phyloP scores from a whole-genome alignment of 2,888 invertebrate genomes.

The Phalangium opilio region DNA sequence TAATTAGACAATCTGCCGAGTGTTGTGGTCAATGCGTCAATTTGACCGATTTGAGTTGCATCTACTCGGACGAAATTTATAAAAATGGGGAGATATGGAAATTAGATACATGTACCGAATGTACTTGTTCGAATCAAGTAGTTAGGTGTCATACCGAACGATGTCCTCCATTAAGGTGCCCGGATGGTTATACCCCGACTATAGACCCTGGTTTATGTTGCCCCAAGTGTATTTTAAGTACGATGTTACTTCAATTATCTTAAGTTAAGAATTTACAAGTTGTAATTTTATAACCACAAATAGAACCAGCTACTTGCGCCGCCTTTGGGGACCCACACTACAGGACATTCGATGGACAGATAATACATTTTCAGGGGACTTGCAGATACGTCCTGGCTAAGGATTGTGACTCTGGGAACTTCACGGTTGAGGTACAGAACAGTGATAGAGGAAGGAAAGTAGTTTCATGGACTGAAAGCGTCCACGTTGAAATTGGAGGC shows the following conservation, averaged over 20 bases:
- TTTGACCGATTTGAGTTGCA: conserved; percentile 7
- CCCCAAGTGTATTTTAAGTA: conserved; percentile 45
- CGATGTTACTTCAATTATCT: conserved; percentile 9
- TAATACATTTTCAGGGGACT: conserved; percentile 77
- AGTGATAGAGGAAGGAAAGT: conserved; percentile 49
- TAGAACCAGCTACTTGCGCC: conserved; percentile 15
- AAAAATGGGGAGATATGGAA: conserved; percentile 15
- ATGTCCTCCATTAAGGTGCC: conserved; percentile 16
- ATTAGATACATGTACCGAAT: conserved; percentile 24
- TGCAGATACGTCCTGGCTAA: conserved; percentile 79
- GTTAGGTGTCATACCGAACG: conserved; percentile 22
- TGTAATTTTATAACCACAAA: not conserved
- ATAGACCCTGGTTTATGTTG: conserved; percentile 60
- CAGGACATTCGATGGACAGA: conserved; percentile 83
- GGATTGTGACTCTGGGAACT: conserved; percentile 53
- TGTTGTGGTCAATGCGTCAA: conserved; percentile 12
- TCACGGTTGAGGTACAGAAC: conserved; percentile 81
- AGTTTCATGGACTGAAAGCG: conserved; percentile 32
- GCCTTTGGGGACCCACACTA: conserved; percentile 48
- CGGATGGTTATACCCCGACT: conserved; percentile 14
- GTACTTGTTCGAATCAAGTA: conserved; percentile 25
- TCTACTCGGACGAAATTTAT: conserved; percentile 7
- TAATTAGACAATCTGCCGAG: conserved; percentile 6
- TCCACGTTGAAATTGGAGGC: conserved; percentile 23
- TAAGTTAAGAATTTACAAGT: not conserved